Conservation (phyloP, 2,797 vertebrate genomes). For the Hypotaenidia okinawae region DNA sequence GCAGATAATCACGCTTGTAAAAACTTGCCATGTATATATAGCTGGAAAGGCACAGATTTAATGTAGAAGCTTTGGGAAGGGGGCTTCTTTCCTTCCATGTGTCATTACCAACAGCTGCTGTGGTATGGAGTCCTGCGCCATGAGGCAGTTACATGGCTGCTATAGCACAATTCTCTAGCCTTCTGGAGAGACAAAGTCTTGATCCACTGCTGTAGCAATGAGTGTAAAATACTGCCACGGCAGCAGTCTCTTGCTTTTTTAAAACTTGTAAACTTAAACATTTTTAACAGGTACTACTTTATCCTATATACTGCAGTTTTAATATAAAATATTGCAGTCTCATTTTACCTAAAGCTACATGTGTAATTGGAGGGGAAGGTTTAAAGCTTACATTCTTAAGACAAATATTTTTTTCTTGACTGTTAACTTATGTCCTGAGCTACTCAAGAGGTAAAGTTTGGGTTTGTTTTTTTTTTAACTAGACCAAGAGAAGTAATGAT, state of each 20-base stretch:
- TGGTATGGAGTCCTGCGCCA: background rate
- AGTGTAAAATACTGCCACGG: background rate
- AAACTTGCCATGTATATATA: background rate
- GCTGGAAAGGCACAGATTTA: background rate
- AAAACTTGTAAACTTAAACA: rapidly evolving
- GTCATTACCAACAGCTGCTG: background rate
- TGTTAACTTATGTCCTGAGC: background rate
- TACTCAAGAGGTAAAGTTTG: background rate
- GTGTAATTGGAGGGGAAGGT: no score
- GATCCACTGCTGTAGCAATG: background rate
- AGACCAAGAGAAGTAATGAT: background rate
- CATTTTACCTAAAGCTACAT: no score
- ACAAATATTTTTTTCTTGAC: background rate
- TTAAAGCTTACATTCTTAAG: background rate
- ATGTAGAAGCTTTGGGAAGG: background rate
- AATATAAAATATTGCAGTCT: background rate
- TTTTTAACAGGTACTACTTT: background rate
- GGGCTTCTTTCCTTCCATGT: background rate
- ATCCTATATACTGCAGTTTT: background rate
- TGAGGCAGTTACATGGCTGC: background rate
- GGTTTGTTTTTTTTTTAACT: background rate
- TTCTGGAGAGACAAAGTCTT: background rate
- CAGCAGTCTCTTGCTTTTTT: background rate
- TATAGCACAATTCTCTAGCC: background rate
- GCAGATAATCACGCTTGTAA: background rate